Percentiles rank a stretch among this genome's conserved stretches.
These are phyloP conservation scores for Nasonia giraulti DNA, from an alignment of 1,140 invertebrate genomes.

Conservation along the genomic window DNA sequence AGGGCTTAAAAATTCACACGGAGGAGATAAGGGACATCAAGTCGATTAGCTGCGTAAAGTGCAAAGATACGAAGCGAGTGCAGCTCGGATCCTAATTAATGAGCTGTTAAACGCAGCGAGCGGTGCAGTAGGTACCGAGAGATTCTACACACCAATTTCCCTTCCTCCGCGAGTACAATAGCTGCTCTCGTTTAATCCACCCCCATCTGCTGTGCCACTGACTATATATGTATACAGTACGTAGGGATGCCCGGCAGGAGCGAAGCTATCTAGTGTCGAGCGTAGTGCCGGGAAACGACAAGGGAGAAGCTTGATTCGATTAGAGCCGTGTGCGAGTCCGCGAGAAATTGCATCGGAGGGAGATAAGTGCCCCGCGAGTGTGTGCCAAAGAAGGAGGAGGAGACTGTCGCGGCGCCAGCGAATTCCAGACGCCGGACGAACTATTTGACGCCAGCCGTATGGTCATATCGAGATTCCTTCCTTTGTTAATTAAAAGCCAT, in stretches of 20 bases:
- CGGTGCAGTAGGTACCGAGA: background rate
- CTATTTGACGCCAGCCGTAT: background rate
- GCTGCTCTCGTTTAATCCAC: background rate
- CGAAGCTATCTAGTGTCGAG: background rate
- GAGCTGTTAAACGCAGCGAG: background rate
- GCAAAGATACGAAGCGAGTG: too few relatives aligned
- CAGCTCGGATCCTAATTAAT: background rate
- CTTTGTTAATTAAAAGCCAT: background rate
- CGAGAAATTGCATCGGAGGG: slow-evolving; percentile 20
- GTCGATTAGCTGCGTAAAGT: too few relatives aligned
- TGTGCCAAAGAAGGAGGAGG: background rate
- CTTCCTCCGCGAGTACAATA: background rate
- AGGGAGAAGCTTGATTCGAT: slow-evolving; percentile 5
- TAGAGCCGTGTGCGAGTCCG: slow-evolving; percentile 4
- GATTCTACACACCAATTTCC: background rate
- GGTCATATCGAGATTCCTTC: background rate
- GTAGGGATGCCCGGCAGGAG: background rate
- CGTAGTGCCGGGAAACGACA: background rate
- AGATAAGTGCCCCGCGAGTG: slow-evolving; percentile 11
- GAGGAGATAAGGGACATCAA: background rate
- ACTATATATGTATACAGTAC: background rate
- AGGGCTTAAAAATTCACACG: background rate
- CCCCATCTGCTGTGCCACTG: background rate
- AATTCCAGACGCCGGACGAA: background rate
- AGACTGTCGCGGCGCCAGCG: too few relatives aligned